Conservation (phyloP, 2,113 vertebrate genomes). For the Craseonycteris thonglongyai region DNA sequence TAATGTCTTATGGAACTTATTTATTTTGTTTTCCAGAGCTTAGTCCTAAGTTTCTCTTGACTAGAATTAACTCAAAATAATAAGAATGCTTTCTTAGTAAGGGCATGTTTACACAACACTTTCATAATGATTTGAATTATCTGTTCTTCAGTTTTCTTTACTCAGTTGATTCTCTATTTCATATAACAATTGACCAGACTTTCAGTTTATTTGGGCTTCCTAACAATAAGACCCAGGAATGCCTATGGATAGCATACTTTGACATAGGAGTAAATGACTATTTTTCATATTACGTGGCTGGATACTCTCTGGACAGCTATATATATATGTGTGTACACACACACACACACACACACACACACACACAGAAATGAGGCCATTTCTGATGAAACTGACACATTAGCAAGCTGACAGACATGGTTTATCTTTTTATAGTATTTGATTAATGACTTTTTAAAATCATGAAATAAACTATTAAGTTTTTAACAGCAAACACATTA, state of each 20-base stretch:
- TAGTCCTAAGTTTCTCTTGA: neutral
- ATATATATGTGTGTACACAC: too few relatives aligned
- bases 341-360: too few relatives aligned
- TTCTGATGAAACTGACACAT: neutral
- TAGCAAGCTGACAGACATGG: neutral
- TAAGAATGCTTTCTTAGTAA: neutral
- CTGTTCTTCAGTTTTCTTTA: neutral
- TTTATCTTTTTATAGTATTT: neutral
- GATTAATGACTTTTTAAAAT: constrained; percentile 33
- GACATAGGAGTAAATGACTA: too few relatives aligned
- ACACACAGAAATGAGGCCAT: neutral
- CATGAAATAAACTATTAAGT: constrained; percentile 1
- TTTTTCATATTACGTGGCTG: too few relatives aligned
- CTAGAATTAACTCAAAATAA: neutral
- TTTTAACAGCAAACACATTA: constrained; percentile 20
- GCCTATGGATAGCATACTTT: neutral
- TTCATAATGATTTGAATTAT: neutral
- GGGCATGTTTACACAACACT: neutral
- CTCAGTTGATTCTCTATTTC: neutral
- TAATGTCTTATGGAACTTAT: neutral
- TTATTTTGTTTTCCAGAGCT: neutral
- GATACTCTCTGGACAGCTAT: too few relatives aligned
- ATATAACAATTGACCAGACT: neutral
- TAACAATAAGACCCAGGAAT: neutral
- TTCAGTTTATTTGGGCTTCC: neutral